Conservation (phyloP, 2,113 vertebrate genomes). For the Cricetomys ansorgei region DNA sequence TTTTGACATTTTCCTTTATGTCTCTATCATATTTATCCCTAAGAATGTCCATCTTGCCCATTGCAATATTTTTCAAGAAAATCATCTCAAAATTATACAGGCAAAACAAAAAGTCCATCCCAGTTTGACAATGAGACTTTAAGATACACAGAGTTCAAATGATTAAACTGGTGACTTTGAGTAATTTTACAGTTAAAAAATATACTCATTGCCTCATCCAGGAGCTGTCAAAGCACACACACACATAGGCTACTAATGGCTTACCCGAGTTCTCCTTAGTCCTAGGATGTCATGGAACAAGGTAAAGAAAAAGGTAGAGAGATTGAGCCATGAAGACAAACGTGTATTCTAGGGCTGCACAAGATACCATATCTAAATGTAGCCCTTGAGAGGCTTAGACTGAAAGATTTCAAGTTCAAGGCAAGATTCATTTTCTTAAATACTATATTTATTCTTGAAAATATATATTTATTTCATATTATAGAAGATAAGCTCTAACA, state of each 20-base stretch:
- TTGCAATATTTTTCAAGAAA: background rate
- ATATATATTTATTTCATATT: background rate
- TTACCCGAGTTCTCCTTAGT: background rate
- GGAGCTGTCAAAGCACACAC: background rate
- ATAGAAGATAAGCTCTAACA: background rate
- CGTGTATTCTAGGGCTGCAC: background rate
- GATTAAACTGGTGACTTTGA: background rate
- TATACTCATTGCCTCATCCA: background rate
- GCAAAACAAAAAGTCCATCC: conserved; percentile 2
- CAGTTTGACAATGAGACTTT: conserved; percentile 24
- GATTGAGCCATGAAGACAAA: background rate
- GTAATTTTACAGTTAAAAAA: background rate
- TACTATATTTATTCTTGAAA: background rate
- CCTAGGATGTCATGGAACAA: background rate
- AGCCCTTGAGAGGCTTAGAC: background rate
- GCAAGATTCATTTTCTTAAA: background rate
- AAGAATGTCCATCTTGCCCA: background rate
- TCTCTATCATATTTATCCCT: background rate
- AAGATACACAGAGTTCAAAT: background rate
- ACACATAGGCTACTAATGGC: background rate
- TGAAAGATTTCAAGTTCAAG: background rate
- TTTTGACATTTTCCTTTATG: conserved; percentile 31
- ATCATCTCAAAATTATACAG: background rate
- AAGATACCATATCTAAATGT: background rate
- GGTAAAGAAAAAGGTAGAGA: background rate